Base-by-base conservation (phyloP, 2,888 invertebrate species). In the Ellobium chinense region DNA sequence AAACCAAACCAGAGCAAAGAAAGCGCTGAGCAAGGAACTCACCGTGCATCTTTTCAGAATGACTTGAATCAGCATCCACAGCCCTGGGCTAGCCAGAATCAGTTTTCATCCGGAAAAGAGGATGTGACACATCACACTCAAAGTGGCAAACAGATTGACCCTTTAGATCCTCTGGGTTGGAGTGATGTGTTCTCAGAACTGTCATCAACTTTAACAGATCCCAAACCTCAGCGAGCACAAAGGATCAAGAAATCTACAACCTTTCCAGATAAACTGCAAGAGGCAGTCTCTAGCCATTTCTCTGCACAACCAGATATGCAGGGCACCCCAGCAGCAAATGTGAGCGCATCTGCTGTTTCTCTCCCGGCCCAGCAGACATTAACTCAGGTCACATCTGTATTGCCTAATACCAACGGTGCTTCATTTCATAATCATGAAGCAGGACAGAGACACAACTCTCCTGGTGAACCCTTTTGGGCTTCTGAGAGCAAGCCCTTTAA, bases 91-190 rank as follows among this genome's bases (percentile, higher is more conserved):
- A 21, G 31, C 21, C 9, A 9, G 1, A 18, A 1, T 27, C 0
- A 36, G n/a, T 12, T 21, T 68, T 37, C 21, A 1, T 21, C 60
- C n/a, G 37, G 34, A 58, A 29, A 27, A 24, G 29, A 34, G 58
- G 60, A 27, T 34, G 31, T 18, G 12, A 18, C 31, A 27, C 5
- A 2, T 70, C 46, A 24, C 2, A 2, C 5, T 27, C n/a, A n/a
- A n/a, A 2, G 36, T 27, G n/a, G 68, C 37, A 77, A 21, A 2
- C 1, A n/a, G 12, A 2, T 60, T 77, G 79, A 73, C 37, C 72
- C 72, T 34, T n/a, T 18, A 3, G 79, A 79, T 37, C 79, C 79
- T 34, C 60, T 77, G 29, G 77, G 77, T 24, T 77, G 77, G 77
- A 27, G n/a, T 63, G 65, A 78, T 24, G 21, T 78, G 9, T 77